Evolutionary conservation across 2,113 vertebrate species (phyloP), one percentile per base, ranked within the genome.

Genomic region (Myanophis thanlyinensis): DNA sequence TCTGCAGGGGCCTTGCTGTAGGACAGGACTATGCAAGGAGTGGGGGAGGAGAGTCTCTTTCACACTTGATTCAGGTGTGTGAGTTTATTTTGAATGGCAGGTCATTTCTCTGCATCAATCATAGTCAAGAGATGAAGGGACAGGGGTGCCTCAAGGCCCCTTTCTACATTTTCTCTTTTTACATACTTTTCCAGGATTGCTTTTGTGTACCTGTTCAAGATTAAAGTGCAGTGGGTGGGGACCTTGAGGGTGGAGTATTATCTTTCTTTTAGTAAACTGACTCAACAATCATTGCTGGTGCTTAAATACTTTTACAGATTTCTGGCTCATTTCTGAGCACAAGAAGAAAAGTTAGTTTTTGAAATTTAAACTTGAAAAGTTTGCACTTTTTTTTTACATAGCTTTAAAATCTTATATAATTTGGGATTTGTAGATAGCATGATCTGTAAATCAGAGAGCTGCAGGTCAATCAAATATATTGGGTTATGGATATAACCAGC

Each of bases 61-160:
- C 87, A 2, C 44, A 49, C 88, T 85, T 59, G 73, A 80, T 80
- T 90, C 92, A 93, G 92, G 92, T 93, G 53, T 62, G 89, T 23
- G 47, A 89, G 73, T 90, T 85, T 53, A 23, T 59, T n/a, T 86
- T 93, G 88, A 93, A 51, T 93, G 92, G 80, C 92, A 93, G 92
- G 92, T 85, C 88, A 89, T 93, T 93, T 59, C 88, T 93, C 73
- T 44, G 88, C 2, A 56, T 93, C 92, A 93, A 89, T 93, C 92
- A 90, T 90, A 93, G 73, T 86, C 52, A 44, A 9, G 53, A 90
- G 92, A 93, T 93, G 89, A 93, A 90, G 73, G 88, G 88, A 51
- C 54, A 52, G 86, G 25, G 59, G 23, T 90, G 92, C 92, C 92
- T 93, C 73, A 44, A 80, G 92, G 88, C 53, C 92, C 88, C 88